Evolutionary conservation across 2,113 vertebrate species (phyloP).

Genomic region (Etia nguti): DNA sequence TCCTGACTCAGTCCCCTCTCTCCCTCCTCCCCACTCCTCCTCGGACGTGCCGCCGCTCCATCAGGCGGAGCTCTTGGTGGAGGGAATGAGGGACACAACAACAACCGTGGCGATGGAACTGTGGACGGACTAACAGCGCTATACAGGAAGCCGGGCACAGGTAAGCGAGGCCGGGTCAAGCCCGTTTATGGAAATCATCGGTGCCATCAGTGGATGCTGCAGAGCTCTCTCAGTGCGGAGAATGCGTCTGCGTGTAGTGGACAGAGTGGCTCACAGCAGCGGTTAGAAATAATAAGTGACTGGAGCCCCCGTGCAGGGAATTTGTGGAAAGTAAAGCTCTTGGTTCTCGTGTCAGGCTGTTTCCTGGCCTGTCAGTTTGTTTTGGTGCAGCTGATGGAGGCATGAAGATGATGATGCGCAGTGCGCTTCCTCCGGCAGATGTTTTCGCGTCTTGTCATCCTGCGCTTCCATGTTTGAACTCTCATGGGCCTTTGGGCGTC

Average conservation of each 20-base stretch:
- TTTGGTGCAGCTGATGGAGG: slow-evolving; percentile 24
- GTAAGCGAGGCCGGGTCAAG: slow-evolving; percentile 29
- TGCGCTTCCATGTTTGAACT: slow-evolving; percentile 1
- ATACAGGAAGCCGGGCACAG: slow-evolving; percentile 12
- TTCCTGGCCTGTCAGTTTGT: neutral
- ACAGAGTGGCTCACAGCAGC: neutral
- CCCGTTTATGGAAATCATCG: neutral
- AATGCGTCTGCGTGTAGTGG: neutral
- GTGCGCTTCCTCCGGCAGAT: slow-evolving; percentile 38
- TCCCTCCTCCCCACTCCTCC: neutral
- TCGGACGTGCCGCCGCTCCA: slow-evolving; percentile 36
- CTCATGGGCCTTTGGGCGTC: neutral
- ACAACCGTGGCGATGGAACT: slow-evolving; percentile 1
- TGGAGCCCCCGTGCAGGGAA: neutral
- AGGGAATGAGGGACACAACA: neutral
- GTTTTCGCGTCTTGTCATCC: slow-evolving; percentile 17
- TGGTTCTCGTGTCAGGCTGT: neutral
- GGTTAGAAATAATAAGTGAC: neutral
- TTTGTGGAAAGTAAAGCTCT: neutral
- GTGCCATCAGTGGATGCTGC: neutral
- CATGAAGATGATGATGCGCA: slow-evolving; percentile 29
- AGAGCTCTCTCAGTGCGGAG: neutral
- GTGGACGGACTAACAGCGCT: neutral
- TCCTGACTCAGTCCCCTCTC: neutral
- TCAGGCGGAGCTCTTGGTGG: slow-evolving; percentile 36